phyloP scores from a whole-genome alignment of 1,140 invertebrate species.

The Papilio machaon region DNA sequence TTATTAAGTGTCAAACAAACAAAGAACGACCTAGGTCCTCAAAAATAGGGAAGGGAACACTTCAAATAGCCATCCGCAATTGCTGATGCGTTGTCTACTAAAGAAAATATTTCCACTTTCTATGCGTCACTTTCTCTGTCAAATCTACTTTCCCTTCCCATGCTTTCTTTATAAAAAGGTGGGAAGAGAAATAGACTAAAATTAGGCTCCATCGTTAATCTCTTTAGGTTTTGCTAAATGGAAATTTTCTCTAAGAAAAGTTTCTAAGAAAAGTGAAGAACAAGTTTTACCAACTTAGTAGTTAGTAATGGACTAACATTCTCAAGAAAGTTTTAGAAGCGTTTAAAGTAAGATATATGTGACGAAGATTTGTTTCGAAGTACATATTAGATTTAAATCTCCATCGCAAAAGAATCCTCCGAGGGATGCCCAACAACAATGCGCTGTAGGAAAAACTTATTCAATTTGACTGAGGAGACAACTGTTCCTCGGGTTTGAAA shows the following conservation, averaged over 20 bases:
- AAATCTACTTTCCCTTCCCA: no score
- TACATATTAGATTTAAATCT: constrained; percentile 65
- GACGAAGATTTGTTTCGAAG: constrained; percentile 46
- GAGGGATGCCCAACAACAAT: constrained; percentile 71
- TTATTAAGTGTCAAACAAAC: no score
- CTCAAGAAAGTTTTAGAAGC: constrained; percentile 31
- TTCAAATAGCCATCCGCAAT: no score
- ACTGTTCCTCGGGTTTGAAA: constrained; percentile 72
- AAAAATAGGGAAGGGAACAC: no score
- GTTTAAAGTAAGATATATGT: background rate
- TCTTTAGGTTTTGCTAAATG: no score
- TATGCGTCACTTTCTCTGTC: no score
- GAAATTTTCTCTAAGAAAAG: background rate
- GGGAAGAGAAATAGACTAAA: no score
- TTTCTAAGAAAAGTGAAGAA: background rate
- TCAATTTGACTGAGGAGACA: constrained; percentile 76
- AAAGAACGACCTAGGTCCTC: no score
- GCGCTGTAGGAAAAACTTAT: constrained; percentile 70
- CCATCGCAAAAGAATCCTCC: constrained; percentile 58
- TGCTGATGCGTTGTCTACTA: no score
- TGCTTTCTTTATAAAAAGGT: no score
- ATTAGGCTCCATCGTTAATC: no score
- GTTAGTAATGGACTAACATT: background rate
- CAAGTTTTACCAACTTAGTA: background rate
- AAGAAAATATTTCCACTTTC: no score